Evolutionary conservation across 2,797 vertebrate species (phyloP).

Genomic region (Leucoraja ocellata): DNA sequence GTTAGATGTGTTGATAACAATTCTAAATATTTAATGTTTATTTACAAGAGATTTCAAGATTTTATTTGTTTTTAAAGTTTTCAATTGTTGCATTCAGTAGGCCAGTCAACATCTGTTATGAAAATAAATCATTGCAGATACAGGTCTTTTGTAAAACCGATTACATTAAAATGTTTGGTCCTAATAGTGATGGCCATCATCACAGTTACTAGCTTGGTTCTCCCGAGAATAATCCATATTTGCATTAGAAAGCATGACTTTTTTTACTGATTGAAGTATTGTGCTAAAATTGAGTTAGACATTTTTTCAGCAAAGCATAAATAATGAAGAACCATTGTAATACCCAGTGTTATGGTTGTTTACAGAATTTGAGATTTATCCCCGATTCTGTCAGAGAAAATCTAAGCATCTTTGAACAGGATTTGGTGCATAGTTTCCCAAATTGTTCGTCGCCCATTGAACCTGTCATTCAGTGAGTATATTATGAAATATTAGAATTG

Average conservation of each 20-base stretch:
- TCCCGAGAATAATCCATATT: not conserved
- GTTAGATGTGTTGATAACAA: not conserved
- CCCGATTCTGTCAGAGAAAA: not conserved
- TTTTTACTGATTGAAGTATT: not conserved
- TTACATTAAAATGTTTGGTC: not conserved
- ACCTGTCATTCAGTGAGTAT: conserved; percentile 18
- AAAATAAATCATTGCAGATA: not conserved
- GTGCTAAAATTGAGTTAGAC: not conserved
- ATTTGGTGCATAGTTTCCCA: not conserved
- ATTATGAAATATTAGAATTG: not conserved
- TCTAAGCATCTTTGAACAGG: not conserved
- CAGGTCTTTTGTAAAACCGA: not conserved
- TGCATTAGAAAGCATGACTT: too few species aligned
- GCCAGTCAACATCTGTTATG: not conserved
- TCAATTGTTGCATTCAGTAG: not conserved
- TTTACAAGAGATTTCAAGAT: not conserved
- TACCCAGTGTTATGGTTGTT: not conserved
- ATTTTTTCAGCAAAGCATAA: not conserved
- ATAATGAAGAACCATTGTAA: not conserved
- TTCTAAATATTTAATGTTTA: not conserved
- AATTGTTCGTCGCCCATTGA: not conserved
- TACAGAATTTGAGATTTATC: not conserved
- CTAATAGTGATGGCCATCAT: not conserved
- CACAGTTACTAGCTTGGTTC: not conserved
- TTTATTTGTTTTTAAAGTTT: not conserved